Evolutionary conservation across 2,113 vertebrate species (phyloP), one percentile per base, ranked within the genome.

Genomic region (Paramisgurnus dabryanus): DNA sequence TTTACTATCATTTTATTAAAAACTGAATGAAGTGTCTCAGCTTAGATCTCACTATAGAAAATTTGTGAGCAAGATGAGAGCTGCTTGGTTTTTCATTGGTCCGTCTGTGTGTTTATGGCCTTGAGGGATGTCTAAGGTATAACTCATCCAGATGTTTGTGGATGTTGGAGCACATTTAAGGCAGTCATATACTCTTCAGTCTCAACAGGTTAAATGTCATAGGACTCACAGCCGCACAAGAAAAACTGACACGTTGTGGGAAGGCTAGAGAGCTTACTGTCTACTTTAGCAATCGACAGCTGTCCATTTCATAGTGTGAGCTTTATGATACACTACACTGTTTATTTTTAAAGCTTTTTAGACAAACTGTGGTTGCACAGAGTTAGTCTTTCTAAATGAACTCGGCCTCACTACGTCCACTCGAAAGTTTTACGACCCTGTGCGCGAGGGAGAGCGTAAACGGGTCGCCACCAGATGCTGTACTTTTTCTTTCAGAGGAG

Each of bases 161-260:
- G 82, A 80, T 57, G 78, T 27, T 83, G 72, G 70, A 65, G 72
- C 34, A 72, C 78, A 85, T 89, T 57, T 77, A 85, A 87, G 85
- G 87, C 85, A 91, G 87, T 89, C 85, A 81, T 89, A 88, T 89
- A 90, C 88, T 87, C 90, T 91, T 66, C 87, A 85, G 87, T 86
- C 88, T 91, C 89, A 89, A 83, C 88, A 89, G 86, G 84, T 89
- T 87, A 87, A 91, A 85, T 83, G 83, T 86, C 82, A 85, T 84
- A 77, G 84, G 89, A 89, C 87, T 84, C 89, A 87, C 88, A 89
- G 90, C 86, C 40, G 65, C 55, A 80, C 40, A 11, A 15, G 8
- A 67, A 80, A 66, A 77, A 72, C 15, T 34, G 63, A 67, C 49
- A 53, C 50, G 8, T 47, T 63, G 43, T 68, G 11, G 49, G 11